Percentiles rank a stretch among this genome's conserved stretches.
Conservation (phyloP, 2,888 invertebrate species). For the Lamellibrachia columna region DNA sequence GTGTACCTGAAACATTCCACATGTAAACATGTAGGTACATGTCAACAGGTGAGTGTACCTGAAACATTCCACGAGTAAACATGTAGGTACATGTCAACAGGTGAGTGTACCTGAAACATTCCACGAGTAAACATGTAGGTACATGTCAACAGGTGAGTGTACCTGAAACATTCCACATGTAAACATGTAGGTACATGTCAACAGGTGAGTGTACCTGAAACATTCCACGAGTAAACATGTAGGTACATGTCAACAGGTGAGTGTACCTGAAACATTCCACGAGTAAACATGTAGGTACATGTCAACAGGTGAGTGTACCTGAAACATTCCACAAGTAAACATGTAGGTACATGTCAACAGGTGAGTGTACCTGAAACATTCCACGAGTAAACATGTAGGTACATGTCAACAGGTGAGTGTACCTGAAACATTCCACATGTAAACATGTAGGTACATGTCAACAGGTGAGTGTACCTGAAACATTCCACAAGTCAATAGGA, state of each 20-base stretch:
- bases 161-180: not conserved
- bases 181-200: not conserved
- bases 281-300: not conserved
- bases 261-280: slow-evolving; percentile 54
- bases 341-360: slow-evolving; percentile 71
- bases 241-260: slow-evolving; percentile 74
- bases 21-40: not conserved
- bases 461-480: not conserved
- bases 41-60: not conserved
- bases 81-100: slow-evolving; percentile 73
- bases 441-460: not conserved
- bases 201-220: not conserved
- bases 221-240: no score
- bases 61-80: no score
- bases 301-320: slow-evolving; percentile 8
- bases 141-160: not conserved
- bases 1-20: not conserved
- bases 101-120: slow-evolving; percentile 60
- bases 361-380: slow-evolving; percentile 60
- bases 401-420: not conserved
- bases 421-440: not conserved
- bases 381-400: not conserved
- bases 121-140: not conserved
- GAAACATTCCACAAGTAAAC: not conserved
- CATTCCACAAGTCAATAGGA: not conserved